Base-by-base conservation (phyloP, 1,140 invertebrate genomes). In the Aricia agestis region DNA sequence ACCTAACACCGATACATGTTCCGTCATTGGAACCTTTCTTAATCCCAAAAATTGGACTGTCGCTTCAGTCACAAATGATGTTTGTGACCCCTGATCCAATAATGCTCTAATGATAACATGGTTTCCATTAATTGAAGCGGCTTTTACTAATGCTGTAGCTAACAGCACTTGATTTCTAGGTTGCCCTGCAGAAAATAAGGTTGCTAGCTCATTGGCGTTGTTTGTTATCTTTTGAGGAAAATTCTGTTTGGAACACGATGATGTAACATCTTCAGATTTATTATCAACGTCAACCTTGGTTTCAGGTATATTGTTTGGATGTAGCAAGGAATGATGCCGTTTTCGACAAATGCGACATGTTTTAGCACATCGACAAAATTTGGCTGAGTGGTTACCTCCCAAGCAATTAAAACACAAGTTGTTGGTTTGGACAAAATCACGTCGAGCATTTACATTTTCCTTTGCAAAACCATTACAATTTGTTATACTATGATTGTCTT, bases 21-120 rank as follows among this genome's bases (percentile, higher is more conserved):
- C 69, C 25, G 32, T 74, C 2, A 31, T 69, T 25, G 72, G 65
- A 11, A 31, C 67, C 67, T 75, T 79, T 19, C 73, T 76, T 9
- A 80, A 61, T 6, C 78, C 74, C 10, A 80, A 65, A 18, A 67
- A 66, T 67, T 78, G 75, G 0, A 78, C 78, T 9, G 69, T 42
- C 4, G 71, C 57, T 15, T 75, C 74, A 15, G 61, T 74, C 6
- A 71, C 42, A 11, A 73, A 70, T 18, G 68, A 67, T 0, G 63
- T 18, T 45, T 73, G 68, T 31, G 68, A 73, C 9, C 72, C 72
- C 45, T 70, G 72, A 17, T 73, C 72, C 2, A 73, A 15, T 25
- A 73, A 63, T 31, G 68, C 68, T 68, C 72, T 52, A 5, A 74
- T 52, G n/a, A 61, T 45, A 9, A n/a, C 32, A 18, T 68, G 10